phyloP scores from a whole-genome alignment of 2,888 invertebrate genomes.

The Scaptodrosophila latifasciaeformis region DNA sequence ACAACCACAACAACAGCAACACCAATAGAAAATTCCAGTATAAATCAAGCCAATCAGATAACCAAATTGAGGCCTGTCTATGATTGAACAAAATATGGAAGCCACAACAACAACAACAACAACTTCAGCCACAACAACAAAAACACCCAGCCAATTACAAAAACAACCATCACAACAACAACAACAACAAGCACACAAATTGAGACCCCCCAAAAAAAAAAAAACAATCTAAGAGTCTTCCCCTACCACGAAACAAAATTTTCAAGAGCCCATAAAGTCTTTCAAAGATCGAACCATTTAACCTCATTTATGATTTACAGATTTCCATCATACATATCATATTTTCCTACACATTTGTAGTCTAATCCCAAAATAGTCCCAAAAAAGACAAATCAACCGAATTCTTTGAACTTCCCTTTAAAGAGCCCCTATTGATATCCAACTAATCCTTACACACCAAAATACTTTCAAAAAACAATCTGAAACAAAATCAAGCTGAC shows the following conservation, averaged over 20 bases:
- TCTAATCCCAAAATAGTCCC: not conserved
- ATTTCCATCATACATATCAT: not conserved
- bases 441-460: too few species aligned
- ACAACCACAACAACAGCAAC: too few species aligned
- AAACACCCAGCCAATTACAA: too few species aligned
- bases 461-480: too few species aligned
- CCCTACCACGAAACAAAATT: slow-evolving; percentile 10
- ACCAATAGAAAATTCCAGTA: slow-evolving; percentile 44
- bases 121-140: too few species aligned
- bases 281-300: not conserved
- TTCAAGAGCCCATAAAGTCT: slow-evolving; percentile 5
- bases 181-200: too few species aligned
- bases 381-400: not conserved
- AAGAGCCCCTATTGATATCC: too few species aligned
- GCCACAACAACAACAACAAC: too few species aligned
- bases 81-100: slow-evolving; percentile 33
- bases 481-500: slow-evolving; percentile 21
- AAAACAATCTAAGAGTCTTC: slow-evolving; percentile 15
- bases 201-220: slow-evolving; percentile 8
- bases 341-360: not conserved
- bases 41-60: slow-evolving; percentile 49
- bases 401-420: too few species aligned
- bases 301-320: not conserved
- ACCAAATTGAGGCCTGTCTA: slow-evolving; percentile 67
- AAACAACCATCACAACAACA: too few species aligned